These are phyloP conservation scores for Bubo blakistoni DNA, from an alignment of 2,113 vertebrate genomes.

Conservation along the genomic window DNA sequence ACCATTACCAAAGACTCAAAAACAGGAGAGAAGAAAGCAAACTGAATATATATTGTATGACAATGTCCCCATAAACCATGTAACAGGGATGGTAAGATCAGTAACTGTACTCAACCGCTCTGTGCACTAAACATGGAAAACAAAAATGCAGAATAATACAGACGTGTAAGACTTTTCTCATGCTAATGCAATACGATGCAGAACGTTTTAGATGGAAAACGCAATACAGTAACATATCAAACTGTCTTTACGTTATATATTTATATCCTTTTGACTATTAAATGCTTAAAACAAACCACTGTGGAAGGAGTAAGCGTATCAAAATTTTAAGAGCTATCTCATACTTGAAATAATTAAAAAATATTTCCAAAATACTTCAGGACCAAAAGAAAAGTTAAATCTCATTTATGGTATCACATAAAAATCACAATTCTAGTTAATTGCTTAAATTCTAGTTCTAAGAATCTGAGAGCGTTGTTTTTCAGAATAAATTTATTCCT, in stretches of 20 bases:
- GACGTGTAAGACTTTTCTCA: not conserved
- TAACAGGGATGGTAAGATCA: not conserved
- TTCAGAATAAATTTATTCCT: not conserved
- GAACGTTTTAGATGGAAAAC: not conserved
- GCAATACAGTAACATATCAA: not conserved
- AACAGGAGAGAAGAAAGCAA: not conserved
- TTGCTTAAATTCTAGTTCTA: not conserved
- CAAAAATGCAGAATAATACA: not conserved
- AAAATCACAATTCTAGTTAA: not conserved
- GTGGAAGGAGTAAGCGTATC: not conserved
- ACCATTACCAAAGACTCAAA: not conserved
- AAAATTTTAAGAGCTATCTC: not conserved
- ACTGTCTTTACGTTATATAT: not conserved
- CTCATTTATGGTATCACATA: not conserved
- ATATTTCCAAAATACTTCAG: not conserved
- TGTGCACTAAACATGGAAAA: not conserved
- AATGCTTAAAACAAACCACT: not conserved
- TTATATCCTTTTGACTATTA: not conserved
- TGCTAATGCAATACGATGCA: not conserved
- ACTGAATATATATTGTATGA: not conserved
- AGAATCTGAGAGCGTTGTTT: not conserved
- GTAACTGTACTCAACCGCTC: not conserved
- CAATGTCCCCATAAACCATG: not conserved
- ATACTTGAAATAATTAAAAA: not conserved
- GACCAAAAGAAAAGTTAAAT: not conserved